Base-by-base conservation (phyloP, 2,888 invertebrate species). In the Aproaerema taeniolella region DNA sequence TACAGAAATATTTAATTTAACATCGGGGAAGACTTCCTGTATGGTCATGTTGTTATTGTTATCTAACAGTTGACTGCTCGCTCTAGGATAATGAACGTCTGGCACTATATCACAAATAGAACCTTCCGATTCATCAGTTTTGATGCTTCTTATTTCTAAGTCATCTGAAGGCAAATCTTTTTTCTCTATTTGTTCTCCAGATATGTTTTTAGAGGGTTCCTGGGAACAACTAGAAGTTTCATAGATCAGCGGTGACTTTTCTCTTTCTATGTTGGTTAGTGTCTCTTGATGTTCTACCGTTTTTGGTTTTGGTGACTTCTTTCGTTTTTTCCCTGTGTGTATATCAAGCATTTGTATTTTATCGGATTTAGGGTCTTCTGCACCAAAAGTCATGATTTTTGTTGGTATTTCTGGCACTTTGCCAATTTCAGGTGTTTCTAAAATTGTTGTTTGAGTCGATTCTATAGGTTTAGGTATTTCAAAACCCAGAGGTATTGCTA, bases 11-110 rank as follows among this genome's bases (percentile, higher is more conserved):
- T 43, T 50, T 35, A 61, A 45, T 39, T 60, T 64, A 15, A 65
- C 65, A 34, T 63, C 62, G 4, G 52, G 25, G 37, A 55, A 43
- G 20, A 83, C 58, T 61, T 85, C 83, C 53, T 67, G 64, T 42
- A 83, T 82, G 2, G 67, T 32, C 29, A 61, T 77, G 41, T 78
- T 82, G 34, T 81, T 85, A 43, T 77, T 76, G 42, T 63, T 52
- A 38, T 77, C 72, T 8, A 61, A 41, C 13, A 53, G 36, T 43
- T 81, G 74, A 45, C 81, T 85, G 14, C 61, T 53, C 9, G 82
- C 72, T 33, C 78, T 63, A 26, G 79, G 71, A 31, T 75, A 66
- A 11, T 74, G 65, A 11, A 85, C 64, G 47, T 81, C 79, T 16
- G 85, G 78, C 13, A 65, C 55, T 1, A 52, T 46, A n/a, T 73